phyloP scores from a whole-genome alignment of 2,113 vertebrate genomes.

The Pontoporia blainvillei region DNA sequence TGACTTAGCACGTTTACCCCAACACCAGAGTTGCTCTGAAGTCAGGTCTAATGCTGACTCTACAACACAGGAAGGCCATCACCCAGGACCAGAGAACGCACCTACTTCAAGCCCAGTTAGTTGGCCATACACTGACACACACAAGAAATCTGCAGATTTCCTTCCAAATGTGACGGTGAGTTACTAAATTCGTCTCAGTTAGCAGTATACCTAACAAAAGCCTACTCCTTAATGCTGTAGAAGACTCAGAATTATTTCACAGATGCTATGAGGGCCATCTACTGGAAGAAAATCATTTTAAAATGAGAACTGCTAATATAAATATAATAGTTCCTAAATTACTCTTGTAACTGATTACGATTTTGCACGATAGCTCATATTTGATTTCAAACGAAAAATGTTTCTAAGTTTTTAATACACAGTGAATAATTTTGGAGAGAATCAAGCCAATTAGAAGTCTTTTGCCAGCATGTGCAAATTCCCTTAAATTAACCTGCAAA shows the following conservation, averaged over 20 bases:
- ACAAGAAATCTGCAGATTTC: neutral
- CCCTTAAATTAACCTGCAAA: neutral
- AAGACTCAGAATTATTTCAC: neutral
- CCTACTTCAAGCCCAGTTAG: too few species aligned
- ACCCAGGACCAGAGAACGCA: neutral
- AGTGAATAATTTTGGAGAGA: neutral
- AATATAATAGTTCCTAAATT: neutral
- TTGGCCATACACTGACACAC: neutral
- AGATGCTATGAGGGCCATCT: neutral
- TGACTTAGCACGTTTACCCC: neutral
- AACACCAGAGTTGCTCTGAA: neutral
- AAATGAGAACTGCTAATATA: neutral
- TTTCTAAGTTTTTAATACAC: neutral
- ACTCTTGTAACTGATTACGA: neutral
- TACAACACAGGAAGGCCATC: neutral
- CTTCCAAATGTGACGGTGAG: neutral
- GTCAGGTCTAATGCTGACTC: neutral
- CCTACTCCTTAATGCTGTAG: neutral
- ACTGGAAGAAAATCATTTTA: neutral
- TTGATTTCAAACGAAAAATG: neutral
- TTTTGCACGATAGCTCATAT: neutral
- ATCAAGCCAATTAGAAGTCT: neutral
- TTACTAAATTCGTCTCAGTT: neutral
- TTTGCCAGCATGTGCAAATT: neutral
- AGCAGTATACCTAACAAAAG: neutral